Evolutionary conservation across 1,140 invertebrate species (phyloP).

Genomic region (Odontomachus brunneus): DNA sequence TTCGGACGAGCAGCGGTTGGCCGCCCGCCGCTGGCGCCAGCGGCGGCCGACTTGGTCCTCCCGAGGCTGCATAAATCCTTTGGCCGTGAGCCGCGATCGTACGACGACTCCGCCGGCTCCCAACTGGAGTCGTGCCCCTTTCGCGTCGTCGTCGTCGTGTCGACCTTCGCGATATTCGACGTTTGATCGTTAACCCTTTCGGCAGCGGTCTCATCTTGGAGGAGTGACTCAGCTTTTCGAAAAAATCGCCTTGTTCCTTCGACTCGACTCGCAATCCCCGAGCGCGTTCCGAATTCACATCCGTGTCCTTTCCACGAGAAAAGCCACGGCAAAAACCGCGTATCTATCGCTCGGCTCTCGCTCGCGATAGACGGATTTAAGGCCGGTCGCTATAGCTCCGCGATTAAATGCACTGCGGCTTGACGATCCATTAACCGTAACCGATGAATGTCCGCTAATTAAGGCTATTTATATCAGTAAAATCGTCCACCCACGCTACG

Average conservation of each 20-base stretch:
- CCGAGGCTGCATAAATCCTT: constrained; percentile 77
- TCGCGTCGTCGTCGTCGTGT: constrained; percentile 19
- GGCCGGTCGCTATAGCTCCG: constrained; percentile 31
- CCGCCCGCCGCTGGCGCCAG: constrained; percentile 71
- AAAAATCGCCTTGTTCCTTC: too few species aligned
- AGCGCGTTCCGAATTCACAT: too few species aligned
- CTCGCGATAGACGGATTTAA: constrained; percentile 61
- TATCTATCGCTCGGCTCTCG: background rate
- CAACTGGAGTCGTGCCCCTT: background rate
- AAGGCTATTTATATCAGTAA: constrained; percentile 77
- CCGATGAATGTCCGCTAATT: constrained; percentile 75
- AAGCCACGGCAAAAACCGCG: too few species aligned
- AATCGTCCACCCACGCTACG: constrained; percentile 46
- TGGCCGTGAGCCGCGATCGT: constrained; percentile 49
- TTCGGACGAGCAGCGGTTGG: constrained; percentile 68
- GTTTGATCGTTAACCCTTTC: constrained; percentile 6
- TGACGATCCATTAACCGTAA: constrained; percentile 75
- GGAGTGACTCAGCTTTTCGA: background rate
- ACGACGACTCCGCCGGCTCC: constrained; percentile 15
- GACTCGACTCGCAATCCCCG: too few species aligned
- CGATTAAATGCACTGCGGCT: constrained; percentile 64
- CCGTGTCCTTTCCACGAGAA: background rate
- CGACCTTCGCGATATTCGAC: constrained; percentile 22
- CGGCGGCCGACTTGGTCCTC: constrained; percentile 55
- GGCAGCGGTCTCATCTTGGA: background rate